Conservation (phyloP, 2,797 vertebrate species). For the Toxotes lorentzi region DNA sequence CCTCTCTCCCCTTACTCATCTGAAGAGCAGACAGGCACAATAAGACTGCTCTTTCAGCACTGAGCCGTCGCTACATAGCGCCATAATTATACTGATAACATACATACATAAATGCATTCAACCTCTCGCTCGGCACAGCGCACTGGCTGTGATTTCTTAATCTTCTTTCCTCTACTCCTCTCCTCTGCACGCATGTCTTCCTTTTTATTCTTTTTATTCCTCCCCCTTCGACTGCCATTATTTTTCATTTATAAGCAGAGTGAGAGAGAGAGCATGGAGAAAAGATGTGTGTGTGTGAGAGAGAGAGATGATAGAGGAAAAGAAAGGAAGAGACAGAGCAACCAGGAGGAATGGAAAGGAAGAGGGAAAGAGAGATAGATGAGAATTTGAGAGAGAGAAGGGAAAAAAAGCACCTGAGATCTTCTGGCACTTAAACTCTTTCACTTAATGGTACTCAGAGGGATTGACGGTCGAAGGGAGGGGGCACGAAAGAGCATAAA, state of each 20-base stretch:
- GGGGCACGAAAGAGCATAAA: conserved; percentile 78
- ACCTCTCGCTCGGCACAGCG: conserved; percentile 77
- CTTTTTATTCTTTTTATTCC: conserved; percentile 81
- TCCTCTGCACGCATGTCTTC: conserved; percentile 76
- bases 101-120: conserved; percentile 85
- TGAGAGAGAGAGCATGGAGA: conserved; percentile 66
- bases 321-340: conserved; percentile 40
- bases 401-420: conserved; percentile 86
- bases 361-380: conserved; percentile 60
- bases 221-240: conserved; percentile 87
- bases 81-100: conserved; percentile 86
- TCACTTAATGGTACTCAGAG: conserved; percentile 92
- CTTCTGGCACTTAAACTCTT: conserved; percentile 93
- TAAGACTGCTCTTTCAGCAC: conserved; percentile 84
- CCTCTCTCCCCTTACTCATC: conserved; percentile 66
- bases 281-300: conserved; percentile 30
- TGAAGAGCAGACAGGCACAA: conserved; percentile 81
- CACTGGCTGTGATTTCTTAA: conserved; percentile 84
- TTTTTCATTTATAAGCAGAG: conserved; percentile 88
- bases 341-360: conserved; percentile 34
- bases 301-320: conserved; percentile 50
- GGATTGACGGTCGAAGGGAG: conserved; percentile 86
- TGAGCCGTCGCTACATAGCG: conserved; percentile 76
- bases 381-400: conserved; percentile 66
- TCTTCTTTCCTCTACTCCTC: conserved; percentile 79